Base-by-base conservation (phyloP, 2,888 invertebrate species). In the Apotomis betuletana region DNA sequence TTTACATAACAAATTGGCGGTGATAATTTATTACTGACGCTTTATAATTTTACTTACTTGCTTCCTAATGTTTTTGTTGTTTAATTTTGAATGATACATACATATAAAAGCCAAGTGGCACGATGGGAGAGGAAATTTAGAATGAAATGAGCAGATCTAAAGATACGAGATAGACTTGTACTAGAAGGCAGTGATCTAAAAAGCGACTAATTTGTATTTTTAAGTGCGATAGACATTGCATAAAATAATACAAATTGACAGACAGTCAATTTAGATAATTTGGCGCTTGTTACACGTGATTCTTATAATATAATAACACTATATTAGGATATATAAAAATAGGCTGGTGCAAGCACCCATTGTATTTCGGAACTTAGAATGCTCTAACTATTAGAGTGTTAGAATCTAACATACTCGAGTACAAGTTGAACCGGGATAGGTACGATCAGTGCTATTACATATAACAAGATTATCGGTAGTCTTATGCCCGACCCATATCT, bases 101-200 rank as follows among this genome's bases (percentile, higher is more conserved):
- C 2, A 58, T 57, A 65, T 77, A 78, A 80, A 75, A 81, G 83
- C 85, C 85, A 69, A 79, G 80, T 88, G 86, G 86, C 86, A 88
- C 87, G 74, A 79, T 51, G 70, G 77, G 86, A 86, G 86, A 88
- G 85, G 76, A 69, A 74, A 62, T 77, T 78, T 75, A 77, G 59
- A 77, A 75, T 73, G 9, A 59, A 38, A 36, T 41, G 65, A 49
- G 63, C 61, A 61, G 15, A 36, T 74, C 1, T 78, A 96, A 98
- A 27, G 2, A 27, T 87, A 98, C 98, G 49, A 57, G 15, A 49
- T 13, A 57, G n/a, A 44, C 3, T 44, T 55, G 52, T 27, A 46
- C 38, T 60, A 60, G 52, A 52, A 46, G 61, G 61, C 69, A n/a
- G 57, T 57, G 36, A 41, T 3, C n/a, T 5, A 52, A 1, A 13